Percentiles rank a stretch among this genome's conserved stretches.
Evolutionary conservation across 2,888 invertebrate genomes (phyloP).

Genomic region (Agrilus mali): DNA sequence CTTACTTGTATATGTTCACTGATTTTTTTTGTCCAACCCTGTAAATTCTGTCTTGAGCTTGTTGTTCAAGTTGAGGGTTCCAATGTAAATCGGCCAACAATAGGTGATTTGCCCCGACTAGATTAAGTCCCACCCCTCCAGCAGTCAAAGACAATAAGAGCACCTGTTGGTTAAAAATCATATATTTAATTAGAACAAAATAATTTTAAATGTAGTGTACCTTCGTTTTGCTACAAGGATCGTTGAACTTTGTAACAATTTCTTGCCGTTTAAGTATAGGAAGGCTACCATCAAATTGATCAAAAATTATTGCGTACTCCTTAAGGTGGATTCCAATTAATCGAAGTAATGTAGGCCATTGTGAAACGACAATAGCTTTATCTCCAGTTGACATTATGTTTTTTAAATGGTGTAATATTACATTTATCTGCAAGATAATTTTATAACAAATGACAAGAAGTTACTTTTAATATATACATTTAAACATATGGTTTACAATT

Average conservation of each 20-base stretch:
- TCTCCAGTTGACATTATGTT: constrained; percentile 43
- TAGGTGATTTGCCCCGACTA: constrained; percentile 85
- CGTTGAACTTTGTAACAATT: constrained; percentile 61
- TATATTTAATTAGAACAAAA: not conserved
- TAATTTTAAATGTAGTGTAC: constrained; percentile 28
- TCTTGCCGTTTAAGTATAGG: constrained; percentile 57
- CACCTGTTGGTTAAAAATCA: constrained; percentile 33
- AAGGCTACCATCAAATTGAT: constrained; percentile 64
- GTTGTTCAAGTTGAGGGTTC: constrained; percentile 93
- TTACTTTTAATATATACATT: too few relatives aligned
- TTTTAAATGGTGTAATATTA: constrained; percentile 43
- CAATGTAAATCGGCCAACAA: constrained; percentile 87
- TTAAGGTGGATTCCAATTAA: constrained; percentile 56
- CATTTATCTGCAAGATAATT: constrained; percentile 34
- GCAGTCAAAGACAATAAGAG: constrained; percentile 82
- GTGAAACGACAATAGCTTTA: constrained; percentile 80
- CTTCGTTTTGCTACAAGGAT: constrained; percentile 40
- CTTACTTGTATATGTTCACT: constrained; percentile 72
- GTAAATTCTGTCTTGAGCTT: constrained; percentile 90
- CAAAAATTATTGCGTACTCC: constrained; percentile 38
- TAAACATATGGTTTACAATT: not conserved
- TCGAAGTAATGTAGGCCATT: constrained; percentile 77
- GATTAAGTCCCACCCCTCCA: constrained; percentile 89
- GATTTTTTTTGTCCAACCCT: constrained; percentile 75
- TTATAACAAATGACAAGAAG: constrained; percentile 1